Conservation (phyloP, 2,113 vertebrate genomes). For the Tachysurus fulvidraco region DNA sequence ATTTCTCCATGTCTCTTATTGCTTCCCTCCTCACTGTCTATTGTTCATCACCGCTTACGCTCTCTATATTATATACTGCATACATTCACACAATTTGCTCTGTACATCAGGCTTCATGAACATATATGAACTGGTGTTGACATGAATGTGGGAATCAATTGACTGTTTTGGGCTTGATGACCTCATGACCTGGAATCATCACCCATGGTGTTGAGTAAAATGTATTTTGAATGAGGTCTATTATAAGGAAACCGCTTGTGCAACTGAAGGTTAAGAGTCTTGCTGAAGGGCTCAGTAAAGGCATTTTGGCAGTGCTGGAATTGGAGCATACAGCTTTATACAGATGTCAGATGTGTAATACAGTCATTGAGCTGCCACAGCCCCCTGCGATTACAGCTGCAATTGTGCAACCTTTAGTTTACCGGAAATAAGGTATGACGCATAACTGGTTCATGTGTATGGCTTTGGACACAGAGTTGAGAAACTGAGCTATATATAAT, state of each 20-base stretch:
- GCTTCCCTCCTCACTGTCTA: constrained; percentile 41
- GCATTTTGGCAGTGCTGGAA: neutral
- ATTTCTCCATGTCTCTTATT: constrained; percentile 45
- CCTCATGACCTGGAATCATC: neutral
- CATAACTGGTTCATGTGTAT: neutral
- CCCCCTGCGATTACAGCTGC: neutral
- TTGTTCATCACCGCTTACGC: constrained; percentile 32
- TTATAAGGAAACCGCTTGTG: neutral
- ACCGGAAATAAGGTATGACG: neutral
- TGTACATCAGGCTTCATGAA: neutral
- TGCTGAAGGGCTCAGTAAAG: neutral
- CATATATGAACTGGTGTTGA: neutral
- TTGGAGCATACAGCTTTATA: neutral
- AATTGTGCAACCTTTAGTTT: constrained; percentile 2
- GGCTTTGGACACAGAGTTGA: neutral
- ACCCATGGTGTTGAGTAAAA: neutral
- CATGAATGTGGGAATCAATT: neutral
- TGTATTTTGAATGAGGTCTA: neutral
- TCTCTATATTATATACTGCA: neutral
- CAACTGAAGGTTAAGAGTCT: neutral
- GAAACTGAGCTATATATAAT: neutral
- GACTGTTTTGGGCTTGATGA: neutral
- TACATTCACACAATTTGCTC: neutral
- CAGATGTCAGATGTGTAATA: constrained; percentile 6
- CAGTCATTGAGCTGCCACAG: neutral